Percentiles rank a stretch among this genome's conserved stretches.
phyloP scores from a whole-genome alignment of 2,113 vertebrate genomes.

The Podarcis muralis region DNA sequence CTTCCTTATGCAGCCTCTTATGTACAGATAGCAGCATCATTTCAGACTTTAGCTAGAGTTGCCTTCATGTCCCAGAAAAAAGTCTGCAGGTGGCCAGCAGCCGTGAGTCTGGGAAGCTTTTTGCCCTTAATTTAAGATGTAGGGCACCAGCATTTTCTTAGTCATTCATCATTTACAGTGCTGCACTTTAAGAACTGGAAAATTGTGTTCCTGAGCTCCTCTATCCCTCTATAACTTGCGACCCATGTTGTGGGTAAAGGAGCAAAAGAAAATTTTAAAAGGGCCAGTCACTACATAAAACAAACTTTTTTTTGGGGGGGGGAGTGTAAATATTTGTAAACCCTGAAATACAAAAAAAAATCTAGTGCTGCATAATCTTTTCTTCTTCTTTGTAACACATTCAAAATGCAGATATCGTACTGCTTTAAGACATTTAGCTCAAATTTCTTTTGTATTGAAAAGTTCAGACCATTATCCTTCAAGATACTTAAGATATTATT shows the following conservation, averaged over 20 bases:
- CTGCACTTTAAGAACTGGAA: slow-evolving; percentile 42
- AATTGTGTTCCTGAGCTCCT: background rate
- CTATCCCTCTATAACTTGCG: slow-evolving; percentile 42
- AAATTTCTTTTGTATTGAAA: slow-evolving; percentile 49
- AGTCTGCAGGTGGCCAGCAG: fast-evolving
- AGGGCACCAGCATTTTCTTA: background rate
- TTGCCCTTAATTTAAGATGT: background rate
- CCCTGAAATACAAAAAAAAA: slow-evolving; percentile 54
- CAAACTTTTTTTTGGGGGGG: slow-evolving; percentile 50
- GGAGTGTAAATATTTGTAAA: slow-evolving; percentile 71
- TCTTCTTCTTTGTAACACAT: slow-evolving; percentile 51
- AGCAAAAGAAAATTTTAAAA: background rate
- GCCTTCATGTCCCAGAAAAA: background rate
- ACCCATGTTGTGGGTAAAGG: slow-evolving; percentile 37
- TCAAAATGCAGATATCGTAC: slow-evolving; percentile 40
- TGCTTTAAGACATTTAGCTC: background rate
- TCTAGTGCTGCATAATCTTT: slow-evolving; percentile 63
- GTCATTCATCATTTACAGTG: slow-evolving; percentile 22
- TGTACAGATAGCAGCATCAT: background rate
- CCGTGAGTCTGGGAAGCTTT: background rate
- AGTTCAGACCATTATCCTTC: slow-evolving; percentile 41
- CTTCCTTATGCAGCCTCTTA: background rate
- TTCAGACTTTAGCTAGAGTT: background rate
- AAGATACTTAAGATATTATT: slow-evolving; percentile 39
- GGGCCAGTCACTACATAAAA: slow-evolving; percentile 43